These are phyloP conservation scores for Mimumesa dahlbomi DNA, from an alignment of 2,888 invertebrate species.

Conservation along the genomic window DNA sequence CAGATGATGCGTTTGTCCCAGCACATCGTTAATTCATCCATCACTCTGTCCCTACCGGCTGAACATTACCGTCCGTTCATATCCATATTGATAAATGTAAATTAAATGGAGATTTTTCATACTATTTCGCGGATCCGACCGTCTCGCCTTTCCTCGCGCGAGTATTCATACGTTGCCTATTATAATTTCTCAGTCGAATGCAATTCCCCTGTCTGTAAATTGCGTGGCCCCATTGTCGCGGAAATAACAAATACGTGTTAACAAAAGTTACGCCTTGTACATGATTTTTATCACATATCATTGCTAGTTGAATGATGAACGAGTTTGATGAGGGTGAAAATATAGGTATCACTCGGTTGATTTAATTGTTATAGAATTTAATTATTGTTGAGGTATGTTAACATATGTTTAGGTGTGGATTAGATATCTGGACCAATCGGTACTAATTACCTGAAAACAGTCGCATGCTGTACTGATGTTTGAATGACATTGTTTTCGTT, in stretches of 20 bases:
- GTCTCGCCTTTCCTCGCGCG: not conserved
- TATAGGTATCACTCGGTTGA: not conserved
- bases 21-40: constrained; percentile 48
- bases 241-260: constrained; percentile 3
- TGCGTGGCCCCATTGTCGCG: constrained; percentile 4
- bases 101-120: constrained; percentile 43
- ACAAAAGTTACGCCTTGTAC: not conserved
- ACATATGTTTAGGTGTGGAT: not conserved
- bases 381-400: constrained; percentile 28
- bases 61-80: constrained; percentile 36
- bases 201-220: not conserved
- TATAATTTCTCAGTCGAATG: constrained; percentile 6
- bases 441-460: constrained; percentile 39
- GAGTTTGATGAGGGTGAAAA: not conserved
- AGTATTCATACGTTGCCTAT: not conserved
- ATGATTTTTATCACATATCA: too few relatives aligned
- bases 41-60: constrained; percentile 32
- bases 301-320: not conserved
- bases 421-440: constrained; percentile 13
- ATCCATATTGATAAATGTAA: constrained; percentile 55
- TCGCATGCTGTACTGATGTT: not conserved
- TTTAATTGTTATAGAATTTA: constrained; percentile 19
- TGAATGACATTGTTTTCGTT: constrained; percentile 50
- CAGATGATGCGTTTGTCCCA: constrained; percentile 51
- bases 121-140: constrained; percentile 18